Conservation (phyloP, 2,113 vertebrate genomes). For the Megalops atlanticus region DNA sequence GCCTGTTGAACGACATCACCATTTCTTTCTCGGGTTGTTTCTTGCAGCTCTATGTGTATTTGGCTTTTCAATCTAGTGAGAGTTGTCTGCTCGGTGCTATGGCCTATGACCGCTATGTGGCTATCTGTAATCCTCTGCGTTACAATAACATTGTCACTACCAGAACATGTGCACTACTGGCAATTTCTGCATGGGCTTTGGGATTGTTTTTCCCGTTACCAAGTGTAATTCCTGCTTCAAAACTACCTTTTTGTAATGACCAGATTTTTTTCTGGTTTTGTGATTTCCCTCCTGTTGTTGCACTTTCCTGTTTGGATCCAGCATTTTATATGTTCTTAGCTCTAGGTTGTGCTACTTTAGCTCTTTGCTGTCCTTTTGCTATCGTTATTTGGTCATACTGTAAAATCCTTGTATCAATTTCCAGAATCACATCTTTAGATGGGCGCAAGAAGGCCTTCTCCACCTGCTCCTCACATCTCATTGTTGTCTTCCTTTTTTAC, state of each 20-base stretch:
- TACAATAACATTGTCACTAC: slow-evolving; percentile 39
- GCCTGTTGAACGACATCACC: neutral
- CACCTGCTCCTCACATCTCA: slow-evolving; percentile 16
- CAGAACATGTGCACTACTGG: neutral
- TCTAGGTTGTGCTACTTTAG: neutral
- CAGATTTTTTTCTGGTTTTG: slow-evolving; percentile 12
- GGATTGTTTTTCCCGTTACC: neutral
- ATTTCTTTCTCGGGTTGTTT: slow-evolving; percentile 43
- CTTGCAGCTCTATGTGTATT: slow-evolving; percentile 33
- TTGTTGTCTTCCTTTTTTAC: neutral
- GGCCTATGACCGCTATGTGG: slow-evolving; percentile 59
- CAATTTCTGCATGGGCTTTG: neutral
- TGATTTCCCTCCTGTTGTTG: slow-evolving; percentile 4
- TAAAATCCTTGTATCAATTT: neutral
- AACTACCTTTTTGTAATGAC: neutral
- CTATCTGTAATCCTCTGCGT: slow-evolving; percentile 56
- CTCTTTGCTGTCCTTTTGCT: neutral
- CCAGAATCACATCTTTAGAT: neutral
- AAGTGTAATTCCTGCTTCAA: neutral
- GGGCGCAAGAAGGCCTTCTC: slow-evolving; percentile 19
- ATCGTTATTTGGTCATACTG: slow-evolving; percentile 1
- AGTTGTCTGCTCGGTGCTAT: slow-evolving; percentile 51
- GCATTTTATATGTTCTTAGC: neutral
- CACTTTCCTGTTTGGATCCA: neutral
- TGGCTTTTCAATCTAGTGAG: slow-evolving; percentile 31